A percentile compares a stretch with the other conserved stretches of the same genome.
phyloP scores from a whole-genome alignment of 2,113 vertebrate genomes.

The Cathartes aura region DNA sequence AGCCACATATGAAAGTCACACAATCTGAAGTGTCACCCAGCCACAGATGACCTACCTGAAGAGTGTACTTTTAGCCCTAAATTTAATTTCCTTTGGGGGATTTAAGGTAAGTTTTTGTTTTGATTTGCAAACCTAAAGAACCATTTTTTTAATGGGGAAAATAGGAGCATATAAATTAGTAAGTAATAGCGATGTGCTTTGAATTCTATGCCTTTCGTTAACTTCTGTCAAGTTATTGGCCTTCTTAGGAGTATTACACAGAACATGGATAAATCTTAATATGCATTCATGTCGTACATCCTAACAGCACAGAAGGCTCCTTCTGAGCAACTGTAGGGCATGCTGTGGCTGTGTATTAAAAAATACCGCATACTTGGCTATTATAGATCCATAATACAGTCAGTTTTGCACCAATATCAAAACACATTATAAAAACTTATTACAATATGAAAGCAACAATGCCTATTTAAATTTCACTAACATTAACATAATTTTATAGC shows the following conservation, averaged over 20 bases:
- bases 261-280: conserved; percentile 48
- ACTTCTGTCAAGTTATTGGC: conserved; percentile 19
- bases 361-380: conserved; percentile 26
- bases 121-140: not conserved
- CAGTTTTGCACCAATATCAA: conserved; percentile 10
- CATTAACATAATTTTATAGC: not conserved
- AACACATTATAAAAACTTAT: conserved; percentile 32
- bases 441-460: conserved; percentile 8
- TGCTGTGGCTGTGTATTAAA: conserved; percentile 52
- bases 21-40: not conserved
- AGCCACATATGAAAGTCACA: not conserved
- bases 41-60: not conserved
- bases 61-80: not conserved
- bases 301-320: conserved; percentile 54
- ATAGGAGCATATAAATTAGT: not conserved
- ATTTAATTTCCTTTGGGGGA: not conserved
- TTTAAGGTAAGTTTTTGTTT: not conserved
- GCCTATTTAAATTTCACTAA: conserved; percentile 12
- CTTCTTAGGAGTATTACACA: not conserved
- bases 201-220: conserved; percentile 24
- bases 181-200: not conserved
- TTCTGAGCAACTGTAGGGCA: conserved; percentile 39
- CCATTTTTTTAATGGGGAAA: not conserved
- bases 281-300: conserved; percentile 51
- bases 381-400: not conserved